Conservation (phyloP, 2,888 invertebrate genomes). For the Heliconius hortense region DNA sequence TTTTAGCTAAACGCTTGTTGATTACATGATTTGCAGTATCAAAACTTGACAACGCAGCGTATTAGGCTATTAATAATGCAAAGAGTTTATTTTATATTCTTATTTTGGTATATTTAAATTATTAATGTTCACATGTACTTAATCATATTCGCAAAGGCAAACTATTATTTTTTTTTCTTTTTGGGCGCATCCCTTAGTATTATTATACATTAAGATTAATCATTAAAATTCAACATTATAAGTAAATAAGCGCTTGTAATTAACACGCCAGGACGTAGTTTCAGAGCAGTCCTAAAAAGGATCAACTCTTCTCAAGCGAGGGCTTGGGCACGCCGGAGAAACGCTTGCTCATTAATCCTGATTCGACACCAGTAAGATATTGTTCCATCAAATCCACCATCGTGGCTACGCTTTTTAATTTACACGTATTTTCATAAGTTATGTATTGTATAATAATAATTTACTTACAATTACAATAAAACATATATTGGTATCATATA, state of each 20-base stretch:
- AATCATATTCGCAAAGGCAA: background rate
- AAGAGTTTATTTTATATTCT: background rate
- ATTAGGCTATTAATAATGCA: background rate
- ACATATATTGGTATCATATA: background rate
- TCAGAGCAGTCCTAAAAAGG: conserved; percentile 77
- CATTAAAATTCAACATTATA: conserved; percentile 18
- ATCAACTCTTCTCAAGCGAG: conserved; percentile 75
- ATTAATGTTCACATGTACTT: background rate
- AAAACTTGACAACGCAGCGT: background rate
- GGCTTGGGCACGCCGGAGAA: conserved; percentile 76
- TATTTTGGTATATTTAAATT: background rate
- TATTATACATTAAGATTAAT: background rate
- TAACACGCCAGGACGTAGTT: conserved; percentile 72
- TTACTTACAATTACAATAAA: background rate
- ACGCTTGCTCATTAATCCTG: conserved; percentile 79
- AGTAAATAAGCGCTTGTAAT: conserved; percentile 50
- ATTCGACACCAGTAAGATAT: conserved; percentile 77
- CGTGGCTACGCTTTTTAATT: conserved; percentile 39
- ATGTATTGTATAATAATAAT: background rate
- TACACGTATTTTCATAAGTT: conserved; percentile 12
- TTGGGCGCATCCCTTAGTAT: background rate
- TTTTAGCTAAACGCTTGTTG: background rate
- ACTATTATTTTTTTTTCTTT: background rate
- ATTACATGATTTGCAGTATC: conserved; percentile 2
- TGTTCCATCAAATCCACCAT: conserved; percentile 36